Base-by-base conservation (phyloP, 2,113 vertebrate genomes). In the Pongo abelii region DNA sequence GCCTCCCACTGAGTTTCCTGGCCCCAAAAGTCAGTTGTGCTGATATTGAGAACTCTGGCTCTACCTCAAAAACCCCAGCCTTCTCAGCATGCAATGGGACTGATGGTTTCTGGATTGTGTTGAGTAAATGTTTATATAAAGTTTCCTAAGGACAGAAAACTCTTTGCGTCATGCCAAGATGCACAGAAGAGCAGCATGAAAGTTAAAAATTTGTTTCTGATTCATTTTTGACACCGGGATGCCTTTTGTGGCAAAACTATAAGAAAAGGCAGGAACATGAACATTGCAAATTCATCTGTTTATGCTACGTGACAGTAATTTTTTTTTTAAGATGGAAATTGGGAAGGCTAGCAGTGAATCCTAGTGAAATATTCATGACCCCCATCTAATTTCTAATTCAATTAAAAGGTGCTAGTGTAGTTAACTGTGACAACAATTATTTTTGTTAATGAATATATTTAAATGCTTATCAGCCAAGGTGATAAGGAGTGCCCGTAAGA, bases 391-490 rank as follows among this genome's bases (percentile, higher is more conserved):
- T 96, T 97, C 97, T 98, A 96, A 98, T 97, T 97, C 97, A 97
- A 97, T 98, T 98, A 98, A 96, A 98, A 96, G 94, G 97, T 97
- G 95, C 91, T 97, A 97, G 98, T 98, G 96, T 98, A 97, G 97
- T 98, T 98, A 98, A 96, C 97, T 97, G 97, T 97, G 97, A 97
- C 96, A 95, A 98, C 78, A 97, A 98, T 98, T 97, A 97, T 97
- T 98, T 98, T 98, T 97, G 95, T 96, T 98, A 98, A 98, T 98
- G 97, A 98, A 97, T 98, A 98, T 96, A 98, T 98, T 97, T 97
- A 98, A 98, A 97, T 98, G 97, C 95, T 97, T 97, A 98, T 98
- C 98, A 96, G 93, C 92, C 93, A 91, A 97, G 96, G 97, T 97
- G 96, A 96, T 96, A 97, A 97, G 94, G 90, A 96, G 78, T 91